Conservation (phyloP, 2,113 vertebrate genomes). For the Polyodon spathula region DNA sequence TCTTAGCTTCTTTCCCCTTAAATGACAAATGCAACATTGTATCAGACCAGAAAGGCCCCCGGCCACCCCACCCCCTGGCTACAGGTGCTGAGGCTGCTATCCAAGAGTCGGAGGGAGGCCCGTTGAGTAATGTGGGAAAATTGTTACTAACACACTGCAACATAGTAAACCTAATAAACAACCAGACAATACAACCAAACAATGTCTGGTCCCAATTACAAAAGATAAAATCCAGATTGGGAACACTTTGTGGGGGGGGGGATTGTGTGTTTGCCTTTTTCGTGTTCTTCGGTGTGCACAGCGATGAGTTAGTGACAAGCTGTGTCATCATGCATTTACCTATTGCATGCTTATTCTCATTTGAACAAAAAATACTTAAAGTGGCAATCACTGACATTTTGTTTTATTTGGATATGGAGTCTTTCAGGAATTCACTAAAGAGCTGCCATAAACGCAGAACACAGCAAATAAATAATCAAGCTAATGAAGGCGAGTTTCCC, state of each 20-base stretch:
- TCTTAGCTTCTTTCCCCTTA: conserved; percentile 2
- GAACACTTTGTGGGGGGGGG: conserved; percentile 44
- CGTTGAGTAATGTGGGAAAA: conserved; percentile 58
- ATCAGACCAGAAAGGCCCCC: conserved; percentile 41
- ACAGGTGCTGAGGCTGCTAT: conserved; percentile 51
- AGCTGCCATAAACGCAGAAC: too few relatives aligned
- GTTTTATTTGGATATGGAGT: too few relatives aligned
- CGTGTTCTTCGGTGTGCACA: conserved; percentile 8
- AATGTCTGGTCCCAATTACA: conserved; percentile 38
- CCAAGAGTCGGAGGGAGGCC: conserved; percentile 21
- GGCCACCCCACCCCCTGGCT: conserved; percentile 32
- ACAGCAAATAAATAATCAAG: too few relatives aligned
- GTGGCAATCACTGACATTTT: too few relatives aligned
- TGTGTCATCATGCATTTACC: too few relatives aligned
- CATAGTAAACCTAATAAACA: conserved; percentile 24
- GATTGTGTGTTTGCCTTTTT: too few relatives aligned
- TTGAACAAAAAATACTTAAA: too few relatives aligned
- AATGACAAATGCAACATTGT: conserved; percentile 64
- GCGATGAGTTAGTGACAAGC: too few relatives aligned
- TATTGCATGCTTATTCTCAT: too few relatives aligned
- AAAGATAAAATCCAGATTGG: conserved; percentile 33
- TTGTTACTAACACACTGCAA: conserved; percentile 39
- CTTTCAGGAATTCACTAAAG: too few relatives aligned
- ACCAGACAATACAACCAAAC: conserved; percentile 32
- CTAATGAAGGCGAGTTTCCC: too few relatives aligned